phyloP scores from a whole-genome alignment of 2,888 invertebrate genomes.

The Euclidia mi region DNA sequence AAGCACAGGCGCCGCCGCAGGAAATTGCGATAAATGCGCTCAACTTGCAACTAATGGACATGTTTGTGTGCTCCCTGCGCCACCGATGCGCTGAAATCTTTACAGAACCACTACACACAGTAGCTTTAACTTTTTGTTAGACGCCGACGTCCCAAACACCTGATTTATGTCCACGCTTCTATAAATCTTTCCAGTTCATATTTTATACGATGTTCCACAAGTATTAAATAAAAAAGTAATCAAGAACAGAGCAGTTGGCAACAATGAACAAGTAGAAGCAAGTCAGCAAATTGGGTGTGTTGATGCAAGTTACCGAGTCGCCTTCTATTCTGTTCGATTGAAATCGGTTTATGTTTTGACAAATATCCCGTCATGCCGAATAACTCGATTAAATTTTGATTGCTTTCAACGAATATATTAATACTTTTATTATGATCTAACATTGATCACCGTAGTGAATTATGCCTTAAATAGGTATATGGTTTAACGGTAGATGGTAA shows the following conservation, averaged over 20 bases:
- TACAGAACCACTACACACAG: no score
- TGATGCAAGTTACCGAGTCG: conserved; percentile 33
- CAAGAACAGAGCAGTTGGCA: conserved; percentile 24
- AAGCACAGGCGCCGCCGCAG: no score
- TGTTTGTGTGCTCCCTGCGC: no score
- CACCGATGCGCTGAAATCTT: no score
- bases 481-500: background rate
- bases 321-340: conserved; percentile 37
- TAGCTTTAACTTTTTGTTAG: conserved; percentile 20
- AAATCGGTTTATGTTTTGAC: conserved; percentile 33
- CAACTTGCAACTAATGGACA: no score
- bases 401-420: conserved; percentile 23
- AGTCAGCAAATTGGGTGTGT: conserved; percentile 60
- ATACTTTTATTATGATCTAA: no score
- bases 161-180: conserved; percentile 3
- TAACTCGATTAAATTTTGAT: conserved; percentile 37
- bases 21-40: no score
- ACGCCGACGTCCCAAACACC: conserved; percentile 2
- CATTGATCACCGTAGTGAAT: conserved; percentile 16
- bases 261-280: conserved; percentile 43
- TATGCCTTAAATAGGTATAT: background rate
- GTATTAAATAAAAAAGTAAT: conserved; percentile 30
- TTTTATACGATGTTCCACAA: conserved; percentile 9
- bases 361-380: conserved; percentile 31
- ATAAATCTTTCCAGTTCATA: background rate